A percentile compares a stretch with the other conserved stretches of the same genome.
Evolutionary conservation across 1,140 invertebrate species (phyloP).

Genomic region (Drepana arcuata): DNA sequence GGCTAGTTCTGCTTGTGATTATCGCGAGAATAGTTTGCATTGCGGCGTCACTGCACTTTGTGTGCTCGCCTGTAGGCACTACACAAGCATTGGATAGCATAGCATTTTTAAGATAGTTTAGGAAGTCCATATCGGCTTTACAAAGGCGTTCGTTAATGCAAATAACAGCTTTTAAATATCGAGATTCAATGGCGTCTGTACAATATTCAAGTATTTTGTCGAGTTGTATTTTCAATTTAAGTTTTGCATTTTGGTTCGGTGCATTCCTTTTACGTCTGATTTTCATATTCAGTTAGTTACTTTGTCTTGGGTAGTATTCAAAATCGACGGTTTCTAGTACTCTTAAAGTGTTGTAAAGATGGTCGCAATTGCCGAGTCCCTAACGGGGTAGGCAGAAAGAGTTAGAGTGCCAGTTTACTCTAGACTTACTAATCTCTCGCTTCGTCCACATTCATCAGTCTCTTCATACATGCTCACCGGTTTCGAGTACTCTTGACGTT

Average conservation of each 20-base stretch:
- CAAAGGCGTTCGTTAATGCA: constrained; percentile 18
- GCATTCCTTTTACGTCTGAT: neutral
- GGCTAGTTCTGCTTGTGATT: constrained; percentile 7
- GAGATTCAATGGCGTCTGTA: constrained; percentile 10
- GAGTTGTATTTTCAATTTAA: neutral
- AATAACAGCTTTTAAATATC: constrained; percentile 17
- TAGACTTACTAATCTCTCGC: no score
- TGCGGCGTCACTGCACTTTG: constrained; percentile 4
- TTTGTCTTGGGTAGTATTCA: neutral
- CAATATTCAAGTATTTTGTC: constrained; percentile 4
- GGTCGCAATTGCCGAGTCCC: no score
- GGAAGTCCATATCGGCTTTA: no score
- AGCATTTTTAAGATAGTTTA: constrained; percentile 11
- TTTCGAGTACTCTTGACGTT: no score
- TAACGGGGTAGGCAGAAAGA: no score
- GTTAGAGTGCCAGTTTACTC: no score
- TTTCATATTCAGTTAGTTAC: neutral
- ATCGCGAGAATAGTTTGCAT: constrained; percentile 8
- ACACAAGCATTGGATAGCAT: constrained; percentile 8
- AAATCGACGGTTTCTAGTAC: neutral
- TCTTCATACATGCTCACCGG: no score
- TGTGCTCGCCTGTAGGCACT: neutral
- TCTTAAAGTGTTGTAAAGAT: no score
- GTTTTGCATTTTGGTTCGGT: neutral
- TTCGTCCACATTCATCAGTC: no score